A percentile compares a stretch with the other conserved stretches of the same genome.
Conservation (phyloP, 2,113 vertebrate species). For the Lathamus discolor region DNA sequence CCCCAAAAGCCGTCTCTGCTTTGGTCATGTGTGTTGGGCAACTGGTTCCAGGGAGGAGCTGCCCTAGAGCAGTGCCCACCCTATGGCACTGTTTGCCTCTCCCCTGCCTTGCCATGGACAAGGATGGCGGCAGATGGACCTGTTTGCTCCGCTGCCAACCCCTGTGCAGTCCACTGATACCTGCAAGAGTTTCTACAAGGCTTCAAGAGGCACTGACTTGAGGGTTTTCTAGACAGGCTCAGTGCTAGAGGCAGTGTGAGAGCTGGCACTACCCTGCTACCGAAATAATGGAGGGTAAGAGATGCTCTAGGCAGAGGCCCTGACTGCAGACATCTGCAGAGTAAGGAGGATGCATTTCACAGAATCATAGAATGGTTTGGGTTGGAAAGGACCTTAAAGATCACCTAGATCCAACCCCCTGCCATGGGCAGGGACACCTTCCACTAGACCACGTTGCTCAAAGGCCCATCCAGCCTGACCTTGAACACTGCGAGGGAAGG, state of each 20-base stretch:
- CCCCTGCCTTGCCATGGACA: neutral
- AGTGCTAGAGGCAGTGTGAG: neutral
- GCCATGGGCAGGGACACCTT: neutral
- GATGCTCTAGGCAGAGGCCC: neutral
- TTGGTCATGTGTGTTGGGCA: neutral
- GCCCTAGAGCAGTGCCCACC: neutral
- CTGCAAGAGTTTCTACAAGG: neutral
- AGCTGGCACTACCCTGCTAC: neutral
- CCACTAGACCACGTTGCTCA: neutral
- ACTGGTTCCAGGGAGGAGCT: neutral
- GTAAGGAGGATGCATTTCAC: neutral
- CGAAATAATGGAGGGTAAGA: neutral
- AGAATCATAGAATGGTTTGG: neutral
- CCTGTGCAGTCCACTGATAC: neutral
- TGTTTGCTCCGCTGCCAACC: neutral
- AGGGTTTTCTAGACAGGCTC: neutral
- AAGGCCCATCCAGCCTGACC: neutral
- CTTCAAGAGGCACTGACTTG: neutral
- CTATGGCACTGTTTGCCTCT: neutral
- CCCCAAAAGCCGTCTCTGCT: neutral
- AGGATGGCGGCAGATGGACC: rapidly evolving
- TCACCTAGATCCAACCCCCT: neutral
- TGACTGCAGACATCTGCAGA: rapidly evolving
- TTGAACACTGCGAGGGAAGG: neutral
- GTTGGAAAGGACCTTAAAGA: neutral